Evolutionary conservation across 2,888 invertebrate species (phyloP).

Genomic region (Stegana nigrithorax): DNA sequence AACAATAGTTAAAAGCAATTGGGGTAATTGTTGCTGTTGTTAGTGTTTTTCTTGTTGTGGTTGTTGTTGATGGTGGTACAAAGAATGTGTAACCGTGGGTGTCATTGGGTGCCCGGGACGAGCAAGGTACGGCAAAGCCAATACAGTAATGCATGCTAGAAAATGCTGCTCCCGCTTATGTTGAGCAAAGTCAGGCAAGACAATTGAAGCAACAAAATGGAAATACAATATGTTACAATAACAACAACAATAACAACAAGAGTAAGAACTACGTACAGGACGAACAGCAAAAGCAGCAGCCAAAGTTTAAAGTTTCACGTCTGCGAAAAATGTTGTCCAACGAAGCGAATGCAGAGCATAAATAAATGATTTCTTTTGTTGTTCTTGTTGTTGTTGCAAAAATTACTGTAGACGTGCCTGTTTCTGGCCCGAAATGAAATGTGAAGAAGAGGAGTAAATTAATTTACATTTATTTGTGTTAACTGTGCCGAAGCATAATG

Average conservation of each 20-base stretch:
- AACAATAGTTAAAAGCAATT: constrained; percentile 38
- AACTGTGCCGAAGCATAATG: not conserved
- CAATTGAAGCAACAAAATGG: constrained; percentile 35
- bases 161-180: no score
- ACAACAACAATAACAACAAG: constrained; percentile 17
- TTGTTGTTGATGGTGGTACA: not conserved
- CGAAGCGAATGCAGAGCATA: not conserved
- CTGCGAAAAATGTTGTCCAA: not conserved
- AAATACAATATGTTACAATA: constrained; percentile 43
- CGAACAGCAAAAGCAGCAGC: constrained; percentile 18
- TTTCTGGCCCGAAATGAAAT: not conserved
- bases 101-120: not conserved
- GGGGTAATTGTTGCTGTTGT: constrained; percentile 14
- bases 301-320: constrained; percentile 48
- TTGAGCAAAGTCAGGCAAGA: not conserved
- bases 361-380: not conserved
- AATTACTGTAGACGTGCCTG: no score
- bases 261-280: not conserved
- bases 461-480: constrained; percentile 13
- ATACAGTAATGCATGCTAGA: not conserved
- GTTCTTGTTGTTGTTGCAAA: no score
- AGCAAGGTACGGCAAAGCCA: not conserved
- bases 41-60: not conserved
- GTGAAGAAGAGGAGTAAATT: constrained; percentile 3
- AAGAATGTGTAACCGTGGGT: not conserved